Conservation (phyloP, 2,888 invertebrate species). For the Heliconius charithonia region DNA sequence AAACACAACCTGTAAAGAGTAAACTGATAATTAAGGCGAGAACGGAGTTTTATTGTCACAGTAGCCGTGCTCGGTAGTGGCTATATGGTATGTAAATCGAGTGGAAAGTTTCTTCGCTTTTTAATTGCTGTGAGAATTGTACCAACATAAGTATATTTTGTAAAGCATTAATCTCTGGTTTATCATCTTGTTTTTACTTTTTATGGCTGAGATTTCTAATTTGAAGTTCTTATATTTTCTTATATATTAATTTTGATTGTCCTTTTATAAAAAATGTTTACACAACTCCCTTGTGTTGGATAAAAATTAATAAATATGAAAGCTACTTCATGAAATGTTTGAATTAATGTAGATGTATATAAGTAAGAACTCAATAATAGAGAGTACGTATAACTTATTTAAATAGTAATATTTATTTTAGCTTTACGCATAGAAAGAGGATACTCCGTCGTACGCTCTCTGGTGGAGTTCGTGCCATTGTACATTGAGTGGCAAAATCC, state of each 20-base stretch:
- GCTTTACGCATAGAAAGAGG: no score
- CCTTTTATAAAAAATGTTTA: not conserved
- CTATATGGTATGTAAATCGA: conserved; percentile 43
- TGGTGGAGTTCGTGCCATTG: not conserved
- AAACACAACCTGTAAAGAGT: not conserved
- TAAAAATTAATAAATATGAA: not conserved
- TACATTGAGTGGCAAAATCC: not conserved
- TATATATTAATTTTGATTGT: not conserved
- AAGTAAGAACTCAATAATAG: not conserved
- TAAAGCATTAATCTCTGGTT: conserved; percentile 21
- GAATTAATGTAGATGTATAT: not conserved
- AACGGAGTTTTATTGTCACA: conserved; percentile 36
- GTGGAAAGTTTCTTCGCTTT: conserved; percentile 37
- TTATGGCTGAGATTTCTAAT: not conserved
- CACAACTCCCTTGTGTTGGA: not conserved
- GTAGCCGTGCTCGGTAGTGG: conserved; percentile 26
- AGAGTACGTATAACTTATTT: not conserved
- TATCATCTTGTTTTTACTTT: conserved; percentile 1
- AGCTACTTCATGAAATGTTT: not conserved
- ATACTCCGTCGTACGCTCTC: not conserved
- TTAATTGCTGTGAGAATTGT: conserved; percentile 42
- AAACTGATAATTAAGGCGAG: conserved; percentile 27
- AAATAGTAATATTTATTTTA: no score
- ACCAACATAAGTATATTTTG: conserved; percentile 28
- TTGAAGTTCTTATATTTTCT: not conserved